Base-by-base conservation (phyloP, 2,113 vertebrate species). In the Pungitius pungitius region DNA sequence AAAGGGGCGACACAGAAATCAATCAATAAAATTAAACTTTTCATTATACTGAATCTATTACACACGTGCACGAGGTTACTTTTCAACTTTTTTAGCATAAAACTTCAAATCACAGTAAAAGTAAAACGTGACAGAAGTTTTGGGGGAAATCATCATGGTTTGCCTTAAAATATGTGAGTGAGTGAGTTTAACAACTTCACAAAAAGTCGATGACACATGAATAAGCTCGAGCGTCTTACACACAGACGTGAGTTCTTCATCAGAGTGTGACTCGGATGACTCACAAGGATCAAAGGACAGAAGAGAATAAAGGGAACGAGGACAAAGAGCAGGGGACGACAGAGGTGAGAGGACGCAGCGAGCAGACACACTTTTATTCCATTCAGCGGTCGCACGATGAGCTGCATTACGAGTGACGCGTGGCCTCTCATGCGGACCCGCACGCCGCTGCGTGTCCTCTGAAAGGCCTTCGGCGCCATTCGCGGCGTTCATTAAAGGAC, bases 271-370 rank as follows among this genome's bases (percentile, higher is more conserved):
- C 5, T 30, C 2, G 45, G 78, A 78, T 84, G 83, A 88, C 68
- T 87, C 81, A 86, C 42, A 18, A 62, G 66, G 74, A 77, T 70
- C 57, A 74, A 82, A 83, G 75, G 69, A 64, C 33, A 33, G 73
- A 54, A 11, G 54, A 60, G 45, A 51, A 65, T 40, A 69, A 73
- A 72, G 69, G 80, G 78, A 76, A 51, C 1, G 18, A 79, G 61
- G 62, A 47, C 42, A 45, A 55, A 24, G 43, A 79, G 20, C 33
- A 27, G 63, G 20, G 69, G 73, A 55, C 64, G 73, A 55, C 64
- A 77, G 63, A 85, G 61, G 62, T 37, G 54, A 72, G 59, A 2
- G 20, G 45, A 62, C 56, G 60, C 52, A 63, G 33, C 37, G 52
- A 47, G 71, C 26, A 62, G 26, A 63, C 9, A n/a, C n/a, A n/a